These are phyloP conservation scores for Platorchestia sp. DNA, from an alignment of 1,140 invertebrate species.

Conservation along the genomic window DNA sequence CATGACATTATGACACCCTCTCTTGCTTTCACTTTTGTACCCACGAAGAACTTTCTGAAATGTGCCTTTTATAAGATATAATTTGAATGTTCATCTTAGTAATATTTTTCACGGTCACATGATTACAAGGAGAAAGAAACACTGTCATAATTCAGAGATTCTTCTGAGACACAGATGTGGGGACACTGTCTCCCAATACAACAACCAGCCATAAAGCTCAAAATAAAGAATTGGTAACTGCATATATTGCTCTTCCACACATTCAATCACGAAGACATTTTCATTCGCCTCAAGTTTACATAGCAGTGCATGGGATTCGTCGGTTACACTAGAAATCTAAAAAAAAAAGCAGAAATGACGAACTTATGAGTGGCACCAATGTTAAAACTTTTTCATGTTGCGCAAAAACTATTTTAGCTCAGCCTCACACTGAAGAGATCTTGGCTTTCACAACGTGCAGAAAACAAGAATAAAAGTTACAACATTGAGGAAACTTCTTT, in stretches of 20 bases:
- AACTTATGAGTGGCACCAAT: background rate
- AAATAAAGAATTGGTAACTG: slow-evolving; percentile 2
- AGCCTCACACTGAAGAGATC: background rate
- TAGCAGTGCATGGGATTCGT: background rate
- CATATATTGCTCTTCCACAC: background rate
- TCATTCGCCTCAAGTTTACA: background rate
- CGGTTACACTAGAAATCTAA: background rate
- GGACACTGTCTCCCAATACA: background rate
- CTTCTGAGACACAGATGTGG: slow-evolving; percentile 26
- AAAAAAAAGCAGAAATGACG: background rate
- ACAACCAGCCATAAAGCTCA: background rate
- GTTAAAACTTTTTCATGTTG: background rate
- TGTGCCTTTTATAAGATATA: too few relatives aligned
- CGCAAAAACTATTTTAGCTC: background rate
- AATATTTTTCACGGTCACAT: too few relatives aligned
- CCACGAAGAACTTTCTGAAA: too few relatives aligned
- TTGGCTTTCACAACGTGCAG: background rate
- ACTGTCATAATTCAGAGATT: background rate
- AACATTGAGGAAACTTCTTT: background rate
- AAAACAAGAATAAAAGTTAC: background rate
- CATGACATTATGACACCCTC: too few relatives aligned
- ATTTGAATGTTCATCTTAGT: too few relatives aligned
- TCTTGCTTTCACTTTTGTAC: too few relatives aligned
- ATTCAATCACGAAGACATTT: background rate
- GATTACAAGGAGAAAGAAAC: background rate